phyloP scores from a whole-genome alignment of 2,888 invertebrate species.

The Atherix ibis region DNA sequence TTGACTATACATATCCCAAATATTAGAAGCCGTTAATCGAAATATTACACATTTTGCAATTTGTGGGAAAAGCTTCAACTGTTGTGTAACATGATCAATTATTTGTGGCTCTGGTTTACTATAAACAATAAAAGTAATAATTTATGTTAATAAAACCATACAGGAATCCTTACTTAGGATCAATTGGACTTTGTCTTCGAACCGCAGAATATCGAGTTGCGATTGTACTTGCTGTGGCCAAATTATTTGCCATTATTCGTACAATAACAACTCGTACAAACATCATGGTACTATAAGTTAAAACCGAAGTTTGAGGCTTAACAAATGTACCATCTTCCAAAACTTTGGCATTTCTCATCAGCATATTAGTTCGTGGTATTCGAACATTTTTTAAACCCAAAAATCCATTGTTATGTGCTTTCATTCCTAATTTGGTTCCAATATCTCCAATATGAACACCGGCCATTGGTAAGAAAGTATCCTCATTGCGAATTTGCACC shows the following conservation, averaged over 20 bases:
- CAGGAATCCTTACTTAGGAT: constrained; percentile 42
- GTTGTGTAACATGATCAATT: constrained; percentile 86
- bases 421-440: constrained; percentile 87
- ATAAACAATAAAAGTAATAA: constrained; percentile 12
- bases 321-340: constrained; percentile 85
- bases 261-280: constrained; percentile 76
- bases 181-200: constrained; percentile 74
- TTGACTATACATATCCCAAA: constrained; percentile 76
- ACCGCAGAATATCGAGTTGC: constrained; percentile 84
- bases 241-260: constrained; percentile 55
- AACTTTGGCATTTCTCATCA: constrained; percentile 89
- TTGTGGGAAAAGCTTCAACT: constrained; percentile 76
- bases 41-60: constrained; percentile 71
- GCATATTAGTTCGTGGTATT: constrained; percentile 74
- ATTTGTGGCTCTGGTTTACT: constrained; percentile 80
- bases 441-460: constrained; percentile 91
- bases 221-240: constrained; percentile 75
- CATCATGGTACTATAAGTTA: constrained; percentile 78
- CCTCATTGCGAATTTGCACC: constrained; percentile 76
- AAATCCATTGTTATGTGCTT: constrained; percentile 84
- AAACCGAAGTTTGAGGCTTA: constrained; percentile 64
- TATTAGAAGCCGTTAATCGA: constrained; percentile 52
- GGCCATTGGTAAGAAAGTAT: constrained; percentile 70
- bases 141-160: neutral
- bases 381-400: constrained; percentile 74